Evolutionary conservation across 2,113 vertebrate species (phyloP), one percentile per base, ranked within the genome.

Genomic region (Gopherus evgoodei): DNA sequence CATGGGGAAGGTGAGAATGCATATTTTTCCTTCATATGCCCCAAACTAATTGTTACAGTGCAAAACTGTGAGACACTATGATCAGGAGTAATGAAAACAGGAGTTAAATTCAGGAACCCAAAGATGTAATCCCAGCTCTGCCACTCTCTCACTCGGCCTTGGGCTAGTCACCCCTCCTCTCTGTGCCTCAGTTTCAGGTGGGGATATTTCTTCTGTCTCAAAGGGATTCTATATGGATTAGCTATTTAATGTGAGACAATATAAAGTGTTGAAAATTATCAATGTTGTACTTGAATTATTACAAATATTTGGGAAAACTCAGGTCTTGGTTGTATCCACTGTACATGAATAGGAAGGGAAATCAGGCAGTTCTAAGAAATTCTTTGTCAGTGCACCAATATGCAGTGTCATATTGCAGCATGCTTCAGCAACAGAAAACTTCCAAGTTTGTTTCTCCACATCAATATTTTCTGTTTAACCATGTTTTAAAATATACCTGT

Each of bases 161-260:
- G 38, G 19, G 19, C 31, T 38, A 72, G 5, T 78, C 72, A 78
- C 75, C 8, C 25, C 11, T 24, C 6, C 5, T 27, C 42, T 47
- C 42, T 47, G 42, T 76, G 38, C 75, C 24, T 78, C 82, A 38
- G 17, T 11, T 29, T 27, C 49, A 10, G 0, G 0, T 0, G 1
- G 21, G 7, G 31, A 57, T 1, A 82, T 38, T 44, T 52, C 72
- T 14, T 3, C 57, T 19, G 4, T 62, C 50, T 38, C 78, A 25
- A 6, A 72, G 72, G 21, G 6, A 22, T 21, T 31, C 49, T 1
- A 4, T 2, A 0, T 59, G 2, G n/a, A 38, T 11, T 27, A 5
- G 7, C 0, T 0, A 11, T 82, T 69, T 80, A 31, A 69, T n/a
- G 7, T 2, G 31, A 10, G 16, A 47, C 44, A 10, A 80, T 0